Evolutionary conservation across 2,888 invertebrate genomes (phyloP), one percentile per base, ranked within the genome.

Genomic region (Andrena flavipes): DNA sequence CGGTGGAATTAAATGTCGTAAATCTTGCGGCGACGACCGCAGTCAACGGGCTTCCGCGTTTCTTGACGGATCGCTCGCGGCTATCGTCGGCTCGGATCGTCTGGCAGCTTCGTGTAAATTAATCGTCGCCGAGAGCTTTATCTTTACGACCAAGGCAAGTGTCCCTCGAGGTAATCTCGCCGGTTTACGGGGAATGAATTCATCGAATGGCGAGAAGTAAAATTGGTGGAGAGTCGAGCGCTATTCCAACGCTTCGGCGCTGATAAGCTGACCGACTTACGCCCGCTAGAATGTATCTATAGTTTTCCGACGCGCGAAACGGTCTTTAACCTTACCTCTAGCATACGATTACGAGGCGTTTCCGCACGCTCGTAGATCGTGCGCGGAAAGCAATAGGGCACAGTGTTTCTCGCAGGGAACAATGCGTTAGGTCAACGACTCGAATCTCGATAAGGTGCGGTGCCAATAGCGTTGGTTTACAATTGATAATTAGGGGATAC

Each of bases 1-100:
- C 26, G 59, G 20, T 13, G 10, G 72, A 68, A 78, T 75, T 54
- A 48, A 68, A 51, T 26, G n/a, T 67, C 77, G 74, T 74, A 77
- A 77, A 77, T 77, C 77, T 67, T 30, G 64, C 35, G 54, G 20
- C 59, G 30, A 23, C 35, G 33, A 64, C 23, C 29, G 30, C 74
- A 42, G 23, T 67, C 67, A 29, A 26, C 20, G 10, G 8, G 70
- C 30, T 42, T 54, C 48, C 56, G 48, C 30, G 30, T 33, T 26
- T 72, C 64, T 42, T 26, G 65, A 59, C 65, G 29, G 42, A 23
- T 65, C 51, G 48, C 30, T 29, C 13, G 35, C 42, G 54, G 29
- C 49, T 72, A 62, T 63, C 62, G 30, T n/a, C 69, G 13, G 13
- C 68, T 8, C 5, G 35, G 74, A 63, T 51, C 68, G 48, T 48